A percentile compares a stretch with the other conserved stretches of the same genome.
Evolutionary conservation across 2,797 vertebrate species (phyloP).

Genomic region (Eurystomus glaucurus): DNA sequence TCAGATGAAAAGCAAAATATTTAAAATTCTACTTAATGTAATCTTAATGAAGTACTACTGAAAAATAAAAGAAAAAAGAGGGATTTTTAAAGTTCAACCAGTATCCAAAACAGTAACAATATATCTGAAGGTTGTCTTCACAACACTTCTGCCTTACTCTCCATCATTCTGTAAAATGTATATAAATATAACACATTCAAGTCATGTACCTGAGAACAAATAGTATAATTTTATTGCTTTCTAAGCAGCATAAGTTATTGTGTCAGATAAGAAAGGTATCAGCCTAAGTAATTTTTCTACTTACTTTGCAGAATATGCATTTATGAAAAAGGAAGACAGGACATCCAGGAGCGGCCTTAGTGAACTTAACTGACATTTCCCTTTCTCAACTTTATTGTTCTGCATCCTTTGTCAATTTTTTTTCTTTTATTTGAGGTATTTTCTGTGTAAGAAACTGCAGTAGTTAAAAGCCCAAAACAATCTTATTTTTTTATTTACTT

Average conservation of each 20-base stretch:
- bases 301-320: neutral
- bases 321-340: neutral
- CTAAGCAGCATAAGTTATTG: neutral
- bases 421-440: neutral
- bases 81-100: neutral
- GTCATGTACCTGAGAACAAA: neutral
- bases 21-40: neutral
- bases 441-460: neutral
- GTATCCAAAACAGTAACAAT: neutral
- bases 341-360: rapidly evolving
- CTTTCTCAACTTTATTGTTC: neutral
- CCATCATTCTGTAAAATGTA: neutral
- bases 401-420: too few species aligned
- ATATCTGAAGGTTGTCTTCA: neutral
- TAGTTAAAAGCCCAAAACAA: neutral
- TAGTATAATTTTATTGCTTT: neutral
- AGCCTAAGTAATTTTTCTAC: neutral
- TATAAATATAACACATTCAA: neutral
- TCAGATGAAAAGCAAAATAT: neutral
- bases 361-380: neutral
- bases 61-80: neutral
- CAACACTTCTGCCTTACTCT: neutral
- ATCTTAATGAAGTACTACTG: neutral
- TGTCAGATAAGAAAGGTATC: neutral
- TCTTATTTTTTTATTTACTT: neutral